phyloP scores from a whole-genome alignment of 2,797 vertebrate species.

The Catostomus latipinnis region DNA sequence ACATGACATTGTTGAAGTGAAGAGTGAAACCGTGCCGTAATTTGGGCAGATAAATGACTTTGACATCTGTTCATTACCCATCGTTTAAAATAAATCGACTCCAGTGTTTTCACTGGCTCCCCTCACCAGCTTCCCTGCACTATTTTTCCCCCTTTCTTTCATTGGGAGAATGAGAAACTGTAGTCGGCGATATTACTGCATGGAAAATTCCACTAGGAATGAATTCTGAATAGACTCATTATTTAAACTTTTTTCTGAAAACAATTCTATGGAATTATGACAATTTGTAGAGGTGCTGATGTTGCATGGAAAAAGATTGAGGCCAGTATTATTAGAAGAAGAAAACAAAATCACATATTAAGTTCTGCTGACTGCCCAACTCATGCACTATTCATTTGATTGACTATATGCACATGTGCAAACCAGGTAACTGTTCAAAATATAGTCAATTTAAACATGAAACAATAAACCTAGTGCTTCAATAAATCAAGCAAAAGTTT shows the following conservation, averaged over 20 bases:
- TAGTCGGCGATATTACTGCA: conserved; percentile 79
- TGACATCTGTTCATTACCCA: conserved; percentile 78
- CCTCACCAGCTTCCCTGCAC: conserved; percentile 49
- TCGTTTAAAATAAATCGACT: conserved; percentile 66
- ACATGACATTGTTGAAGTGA: conserved; percentile 63
- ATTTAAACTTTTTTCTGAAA: conserved; percentile 49
- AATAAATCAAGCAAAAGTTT: conserved; percentile 28
- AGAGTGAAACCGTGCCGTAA: conserved; percentile 60
- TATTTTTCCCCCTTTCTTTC: conserved; percentile 55
- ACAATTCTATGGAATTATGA: conserved; percentile 56
- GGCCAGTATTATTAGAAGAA: conserved; percentile 27
- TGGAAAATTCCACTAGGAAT: conserved; percentile 81
- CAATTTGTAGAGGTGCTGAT: conserved; percentile 54
- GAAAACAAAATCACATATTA: conserved; percentile 5
- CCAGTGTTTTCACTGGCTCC: conserved; percentile 65
- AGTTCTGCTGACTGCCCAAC: conserved; percentile 11
- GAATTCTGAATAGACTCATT: conserved; percentile 62
- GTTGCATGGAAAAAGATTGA: conserved; percentile 41
- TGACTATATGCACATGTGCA: conserved; percentile 38
- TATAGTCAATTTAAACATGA: conserved; percentile 37
- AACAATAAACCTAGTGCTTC: conserved; percentile 7
- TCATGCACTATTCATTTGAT: conserved; percentile 1
- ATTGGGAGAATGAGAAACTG: conserved; percentile 75
- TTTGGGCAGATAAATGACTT: conserved; percentile 72
- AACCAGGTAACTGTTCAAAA: conserved; percentile 33